These are phyloP conservation scores for Meteorus sp. DNA, from an alignment of 1,140 invertebrate genomes.

Conservation along the genomic window DNA sequence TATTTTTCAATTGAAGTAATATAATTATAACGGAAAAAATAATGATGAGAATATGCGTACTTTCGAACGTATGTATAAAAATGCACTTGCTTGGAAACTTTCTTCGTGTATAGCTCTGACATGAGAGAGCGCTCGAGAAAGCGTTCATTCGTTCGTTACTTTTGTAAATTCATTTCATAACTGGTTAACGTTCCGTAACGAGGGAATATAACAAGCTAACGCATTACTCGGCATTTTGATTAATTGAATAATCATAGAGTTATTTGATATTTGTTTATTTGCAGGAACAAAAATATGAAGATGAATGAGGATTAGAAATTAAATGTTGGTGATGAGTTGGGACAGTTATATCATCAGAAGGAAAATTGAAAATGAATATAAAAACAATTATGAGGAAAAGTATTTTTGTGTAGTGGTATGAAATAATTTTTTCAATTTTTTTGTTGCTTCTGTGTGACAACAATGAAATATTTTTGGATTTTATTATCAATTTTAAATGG, in stretches of 20 bases:
- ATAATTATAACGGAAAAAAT: not conserved
- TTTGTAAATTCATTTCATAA: conserved; percentile 56
- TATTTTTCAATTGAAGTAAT: too few species aligned
- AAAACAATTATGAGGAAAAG: too few species aligned
- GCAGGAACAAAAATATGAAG: not conserved
- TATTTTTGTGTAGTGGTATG: too few species aligned
- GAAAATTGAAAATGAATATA: too few species aligned
- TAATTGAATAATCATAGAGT: conserved; percentile 10
- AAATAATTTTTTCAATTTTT: too few species aligned
- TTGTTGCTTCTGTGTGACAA: too few species aligned
- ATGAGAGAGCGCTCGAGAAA: conserved; percentile 45
- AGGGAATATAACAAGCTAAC: conserved; percentile 36
- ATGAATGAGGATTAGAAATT: too few species aligned
- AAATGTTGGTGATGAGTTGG: too few species aligned
- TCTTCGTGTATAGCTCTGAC: conserved; percentile 50
- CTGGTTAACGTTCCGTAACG: conserved; percentile 54
- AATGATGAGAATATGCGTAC: conserved; percentile 28
- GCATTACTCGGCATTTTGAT: not conserved
- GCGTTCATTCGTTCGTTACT: conserved; percentile 37
- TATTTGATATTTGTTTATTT: not conserved
- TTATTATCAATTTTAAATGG: too few species aligned
- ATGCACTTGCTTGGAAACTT: conserved; percentile 51
- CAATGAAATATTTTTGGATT: too few species aligned
- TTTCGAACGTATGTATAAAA: conserved; percentile 53
- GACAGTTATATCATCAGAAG: too few species aligned